Percentiles rank a stretch among this genome's conserved stretches.
These are phyloP conservation scores for Pantherophis vulpinus DNA, from an alignment of 2,797 vertebrate genomes.

Conservation along the genomic window DNA sequence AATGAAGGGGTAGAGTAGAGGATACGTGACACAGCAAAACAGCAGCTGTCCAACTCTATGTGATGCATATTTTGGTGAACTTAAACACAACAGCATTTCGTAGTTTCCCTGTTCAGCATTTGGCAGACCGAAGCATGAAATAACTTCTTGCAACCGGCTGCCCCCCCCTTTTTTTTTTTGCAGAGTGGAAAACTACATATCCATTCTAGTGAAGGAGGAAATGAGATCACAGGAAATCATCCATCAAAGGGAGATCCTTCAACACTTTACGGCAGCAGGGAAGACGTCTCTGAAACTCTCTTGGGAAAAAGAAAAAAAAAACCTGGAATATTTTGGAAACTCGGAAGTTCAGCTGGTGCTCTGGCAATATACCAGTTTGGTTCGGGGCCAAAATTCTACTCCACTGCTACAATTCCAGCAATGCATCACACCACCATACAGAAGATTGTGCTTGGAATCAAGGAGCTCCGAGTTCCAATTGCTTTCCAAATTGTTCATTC, in stretches of 20 bases:
- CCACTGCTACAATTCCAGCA: background rate
- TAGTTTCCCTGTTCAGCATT: background rate
- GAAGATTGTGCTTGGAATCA: too few relatives aligned
- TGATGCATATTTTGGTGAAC: background rate
- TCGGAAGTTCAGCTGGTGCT: background rate
- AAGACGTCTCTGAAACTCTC: background rate
- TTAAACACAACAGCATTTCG: background rate
- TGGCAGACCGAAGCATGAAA: background rate
- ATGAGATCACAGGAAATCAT: background rate
- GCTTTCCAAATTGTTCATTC: rapidly evolving
- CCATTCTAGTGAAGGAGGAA: background rate
- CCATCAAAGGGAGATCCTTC: background rate
- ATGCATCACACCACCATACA: rapidly evolving
- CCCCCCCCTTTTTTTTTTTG: too few relatives aligned
- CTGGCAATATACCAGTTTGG: background rate
- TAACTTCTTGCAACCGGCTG: background rate
- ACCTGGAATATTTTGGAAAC: background rate
- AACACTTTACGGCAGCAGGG: rapidly evolving
- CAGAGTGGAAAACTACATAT: background rate
- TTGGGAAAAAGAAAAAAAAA: background rate
- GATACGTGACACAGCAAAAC: background rate
- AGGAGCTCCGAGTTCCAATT: background rate
- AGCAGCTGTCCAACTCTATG: background rate
- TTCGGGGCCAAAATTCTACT: background rate
- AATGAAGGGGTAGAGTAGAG: background rate